phyloP scores from a whole-genome alignment of 1,140 invertebrate species.

The Lordiphosa mommai region DNA sequence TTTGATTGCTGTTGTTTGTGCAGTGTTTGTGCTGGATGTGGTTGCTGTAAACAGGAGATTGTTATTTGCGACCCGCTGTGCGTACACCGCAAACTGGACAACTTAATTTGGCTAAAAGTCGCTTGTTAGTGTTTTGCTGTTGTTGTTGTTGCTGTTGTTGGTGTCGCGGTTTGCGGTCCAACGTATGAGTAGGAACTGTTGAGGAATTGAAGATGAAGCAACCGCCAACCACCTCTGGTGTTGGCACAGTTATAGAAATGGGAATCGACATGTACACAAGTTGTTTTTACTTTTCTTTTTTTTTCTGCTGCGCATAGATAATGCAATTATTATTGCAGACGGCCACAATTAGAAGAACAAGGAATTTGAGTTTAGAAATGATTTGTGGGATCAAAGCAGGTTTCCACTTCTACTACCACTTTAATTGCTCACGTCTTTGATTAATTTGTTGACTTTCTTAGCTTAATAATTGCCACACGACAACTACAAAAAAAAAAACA shows the following conservation, averaged over 20 bases:
- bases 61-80: conserved; percentile 75
- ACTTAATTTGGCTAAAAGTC: conserved; percentile 75
- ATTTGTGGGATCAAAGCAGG: conserved; percentile 4
- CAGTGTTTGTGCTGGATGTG: conserved; percentile 24
- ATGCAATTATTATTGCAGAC: conserved; percentile 34
- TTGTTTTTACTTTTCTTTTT: conserved; percentile 27
- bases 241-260: conserved; percentile 34
- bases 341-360: conserved; percentile 62
- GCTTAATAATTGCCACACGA: conserved; percentile 56
- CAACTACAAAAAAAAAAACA: conserved; percentile 4
- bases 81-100: conserved; percentile 75
- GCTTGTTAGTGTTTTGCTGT: conserved; percentile 66
- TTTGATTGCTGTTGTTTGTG: conserved; percentile 36
- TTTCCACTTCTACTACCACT: conserved; percentile 7
- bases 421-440: conserved; percentile 67
- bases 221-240: conserved; percentile 5
- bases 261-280: conserved; percentile 40
- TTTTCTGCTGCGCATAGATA: conserved; percentile 28
- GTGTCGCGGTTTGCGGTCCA: conserved; percentile 43
- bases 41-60: conserved; percentile 72
- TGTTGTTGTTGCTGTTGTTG: conserved; percentile 14
- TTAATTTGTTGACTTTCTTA: conserved; percentile 66
- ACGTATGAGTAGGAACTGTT: conserved; percentile 33
- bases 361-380: conserved; percentile 33
- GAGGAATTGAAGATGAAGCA: conserved; percentile 65